These are phyloP conservation scores for Heliconius ismenius DNA, from an alignment of 2,888 invertebrate species.

Conservation along the genomic window DNA sequence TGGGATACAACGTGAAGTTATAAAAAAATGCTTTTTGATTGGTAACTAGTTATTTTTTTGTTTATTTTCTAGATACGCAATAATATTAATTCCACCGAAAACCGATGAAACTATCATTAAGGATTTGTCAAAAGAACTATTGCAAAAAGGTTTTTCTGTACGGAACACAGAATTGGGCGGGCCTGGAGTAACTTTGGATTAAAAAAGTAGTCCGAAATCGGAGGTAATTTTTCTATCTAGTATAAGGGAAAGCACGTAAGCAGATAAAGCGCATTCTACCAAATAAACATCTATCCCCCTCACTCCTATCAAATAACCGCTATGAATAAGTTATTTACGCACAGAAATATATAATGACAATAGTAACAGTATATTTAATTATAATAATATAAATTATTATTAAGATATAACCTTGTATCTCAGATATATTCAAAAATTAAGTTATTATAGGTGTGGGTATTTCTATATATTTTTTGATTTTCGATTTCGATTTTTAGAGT, in stretches of 20 bases:
- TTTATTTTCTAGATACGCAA: conserved; percentile 56
- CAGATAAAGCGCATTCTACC: too few relatives aligned
- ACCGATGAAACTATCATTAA: conserved; percentile 63
- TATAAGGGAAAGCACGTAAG: too few relatives aligned
- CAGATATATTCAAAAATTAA: background rate
- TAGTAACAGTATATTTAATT: background rate
- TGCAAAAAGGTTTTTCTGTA: conserved; percentile 77
- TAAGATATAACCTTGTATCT: background rate
- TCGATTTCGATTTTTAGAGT: background rate
- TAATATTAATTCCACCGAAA: conserved; percentile 60
- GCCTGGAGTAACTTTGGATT: conserved; percentile 79
- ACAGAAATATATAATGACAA: background rate
- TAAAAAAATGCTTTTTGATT: too few relatives aligned
- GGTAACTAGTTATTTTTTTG: background rate
- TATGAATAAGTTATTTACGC: background rate
- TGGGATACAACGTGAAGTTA: too few relatives aligned
- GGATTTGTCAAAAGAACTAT: conserved; percentile 69
- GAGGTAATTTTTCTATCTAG: too few relatives aligned
- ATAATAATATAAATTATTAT: too few relatives aligned
- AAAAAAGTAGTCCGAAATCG: conserved; percentile 36
- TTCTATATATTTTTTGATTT: background rate
- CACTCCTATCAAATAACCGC: too few relatives aligned
- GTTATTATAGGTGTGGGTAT: background rate
- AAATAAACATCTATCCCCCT: too few relatives aligned
- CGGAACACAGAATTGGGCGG: conserved; percentile 83